phyloP scores from a whole-genome alignment of 2,888 invertebrate genomes.

The Zygothrica quintamaculata region DNA sequence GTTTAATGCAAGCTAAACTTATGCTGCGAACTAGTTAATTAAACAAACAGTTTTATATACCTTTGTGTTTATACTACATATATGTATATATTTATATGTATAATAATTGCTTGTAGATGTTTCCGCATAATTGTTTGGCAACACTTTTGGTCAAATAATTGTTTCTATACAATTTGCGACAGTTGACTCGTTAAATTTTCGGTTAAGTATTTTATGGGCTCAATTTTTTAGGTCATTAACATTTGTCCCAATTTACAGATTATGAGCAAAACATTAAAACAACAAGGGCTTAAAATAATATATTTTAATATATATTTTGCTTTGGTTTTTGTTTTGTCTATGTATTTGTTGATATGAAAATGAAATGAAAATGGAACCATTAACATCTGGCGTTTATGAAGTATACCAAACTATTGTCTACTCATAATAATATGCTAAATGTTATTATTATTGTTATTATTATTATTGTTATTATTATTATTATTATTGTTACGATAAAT shows the following conservation, averaged over 20 bases:
- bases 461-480: constrained; percentile 48
- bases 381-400: constrained; percentile 72
- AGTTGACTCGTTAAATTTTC: constrained; percentile 54
- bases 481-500: constrained; percentile 49
- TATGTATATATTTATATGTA: not conserved
- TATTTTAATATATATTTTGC: constrained; percentile 21
- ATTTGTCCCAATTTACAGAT: constrained; percentile 58
- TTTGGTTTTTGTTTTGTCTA: constrained; percentile 24
- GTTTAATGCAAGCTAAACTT: too few species aligned
- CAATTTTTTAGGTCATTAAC: constrained; percentile 48
- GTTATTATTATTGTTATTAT: constrained; percentile 61
- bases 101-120: not conserved
- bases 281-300: constrained; percentile 16
- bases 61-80: constrained; percentile 2
- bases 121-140: constrained; percentile 20
- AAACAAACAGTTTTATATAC: too few species aligned
- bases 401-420: constrained; percentile 60
- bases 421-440: constrained; percentile 59
- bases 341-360: constrained; percentile 54
- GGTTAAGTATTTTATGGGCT: constrained; percentile 60
- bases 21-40: too few species aligned
- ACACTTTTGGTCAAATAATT: constrained; percentile 56
- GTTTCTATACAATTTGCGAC: constrained; percentile 63
- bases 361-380: constrained; percentile 57
- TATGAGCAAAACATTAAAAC: too few species aligned